Evolutionary conservation across 2,113 vertebrate genomes (phyloP).

Genomic region (Benitochromis conjunctus): DNA sequence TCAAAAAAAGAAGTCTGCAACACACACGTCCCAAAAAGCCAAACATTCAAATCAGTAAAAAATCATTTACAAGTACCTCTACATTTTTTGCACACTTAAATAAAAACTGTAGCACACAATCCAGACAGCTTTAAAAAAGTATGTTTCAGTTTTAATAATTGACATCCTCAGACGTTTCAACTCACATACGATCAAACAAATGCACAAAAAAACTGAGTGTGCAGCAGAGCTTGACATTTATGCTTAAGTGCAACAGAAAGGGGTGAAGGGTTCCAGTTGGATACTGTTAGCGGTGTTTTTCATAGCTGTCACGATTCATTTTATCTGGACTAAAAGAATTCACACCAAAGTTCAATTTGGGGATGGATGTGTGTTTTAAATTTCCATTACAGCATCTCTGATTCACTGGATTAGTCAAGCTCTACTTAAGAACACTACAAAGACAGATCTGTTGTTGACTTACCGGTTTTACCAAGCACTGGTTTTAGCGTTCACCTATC

Average conservation of each 20-base stretch:
- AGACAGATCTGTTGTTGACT: neutral
- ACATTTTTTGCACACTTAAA: neutral
- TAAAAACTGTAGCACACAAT: neutral
- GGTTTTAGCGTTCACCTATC: neutral
- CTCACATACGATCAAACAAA: neutral
- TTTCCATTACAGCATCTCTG: neutral
- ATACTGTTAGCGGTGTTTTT: neutral
- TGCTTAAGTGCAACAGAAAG: neutral
- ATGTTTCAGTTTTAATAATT: neutral
- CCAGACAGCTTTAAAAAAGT: neutral
- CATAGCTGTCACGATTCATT: neutral
- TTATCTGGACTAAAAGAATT: neutral
- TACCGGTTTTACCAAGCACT: neutral
- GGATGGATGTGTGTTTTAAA: neutral
- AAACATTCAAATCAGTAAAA: neutral
- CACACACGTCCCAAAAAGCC: neutral
- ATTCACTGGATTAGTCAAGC: constrained; percentile 11
- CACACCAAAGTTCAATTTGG: neutral
- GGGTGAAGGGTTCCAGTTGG: neutral
- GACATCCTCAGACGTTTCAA: neutral
- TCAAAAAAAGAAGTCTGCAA: neutral
- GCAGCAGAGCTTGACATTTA: constrained; percentile 25
- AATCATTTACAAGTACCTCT: neutral
- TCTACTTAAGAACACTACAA: neutral
- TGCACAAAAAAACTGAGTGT: neutral